phyloP scores from a whole-genome alignment of 2,113 vertebrate genomes.

The Oreochromis niloticus region DNA sequence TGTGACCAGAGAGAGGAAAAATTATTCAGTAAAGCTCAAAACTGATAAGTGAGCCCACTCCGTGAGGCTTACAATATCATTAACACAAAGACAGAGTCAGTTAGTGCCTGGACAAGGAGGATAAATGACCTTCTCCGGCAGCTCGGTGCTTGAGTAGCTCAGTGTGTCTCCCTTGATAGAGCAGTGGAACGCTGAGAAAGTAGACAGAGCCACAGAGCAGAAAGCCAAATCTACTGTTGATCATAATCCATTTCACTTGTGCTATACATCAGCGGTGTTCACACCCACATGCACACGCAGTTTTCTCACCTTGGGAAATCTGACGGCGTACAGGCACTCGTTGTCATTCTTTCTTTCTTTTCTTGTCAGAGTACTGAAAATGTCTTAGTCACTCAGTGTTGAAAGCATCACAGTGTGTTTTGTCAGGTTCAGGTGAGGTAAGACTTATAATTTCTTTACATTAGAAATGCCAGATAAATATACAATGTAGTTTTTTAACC shows the following conservation, averaged over 20 bases:
- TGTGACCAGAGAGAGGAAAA: background rate
- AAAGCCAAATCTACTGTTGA: background rate
- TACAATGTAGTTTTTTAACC: background rate
- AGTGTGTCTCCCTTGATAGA: background rate
- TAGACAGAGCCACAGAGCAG: background rate
- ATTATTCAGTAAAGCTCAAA: background rate
- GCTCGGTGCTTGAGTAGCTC: background rate
- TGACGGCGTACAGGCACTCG: rapidly evolving
- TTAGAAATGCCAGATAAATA: background rate
- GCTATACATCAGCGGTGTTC: background rate
- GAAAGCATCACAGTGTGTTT: background rate
- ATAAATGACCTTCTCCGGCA: background rate
- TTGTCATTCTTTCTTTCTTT: background rate
- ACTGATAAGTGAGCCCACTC: background rate
- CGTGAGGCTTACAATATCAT: background rate
- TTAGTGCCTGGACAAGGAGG: background rate
- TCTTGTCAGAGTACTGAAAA: background rate
- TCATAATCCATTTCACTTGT: background rate
- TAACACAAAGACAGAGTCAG: background rate
- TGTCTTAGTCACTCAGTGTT: background rate
- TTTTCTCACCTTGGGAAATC: background rate
- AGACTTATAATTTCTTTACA: background rate
- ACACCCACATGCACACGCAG: background rate
- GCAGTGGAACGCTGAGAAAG: background rate
- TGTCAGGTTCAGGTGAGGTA: background rate